Evolutionary conservation across 2,113 vertebrate genomes (phyloP).

Genomic region (Nibea albiflora): DNA sequence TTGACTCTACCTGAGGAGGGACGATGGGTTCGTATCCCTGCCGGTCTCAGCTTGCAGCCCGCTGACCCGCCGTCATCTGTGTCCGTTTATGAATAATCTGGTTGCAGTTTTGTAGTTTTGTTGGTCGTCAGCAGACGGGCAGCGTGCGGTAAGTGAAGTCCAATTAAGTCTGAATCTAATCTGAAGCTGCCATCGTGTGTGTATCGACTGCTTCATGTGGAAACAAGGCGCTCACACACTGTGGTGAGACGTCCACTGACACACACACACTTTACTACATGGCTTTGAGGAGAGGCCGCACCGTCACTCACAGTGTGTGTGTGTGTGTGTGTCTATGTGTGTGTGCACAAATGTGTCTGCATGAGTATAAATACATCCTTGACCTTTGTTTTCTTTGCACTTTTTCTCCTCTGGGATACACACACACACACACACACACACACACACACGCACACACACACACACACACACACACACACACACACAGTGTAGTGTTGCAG

Average conservation of each 20-base stretch:
- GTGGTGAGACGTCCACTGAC: conserved; percentile 9
- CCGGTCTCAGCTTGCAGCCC: background rate
- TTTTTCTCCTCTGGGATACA: conserved; percentile 56
- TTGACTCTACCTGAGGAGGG: background rate
- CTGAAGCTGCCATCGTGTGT: conserved; percentile 25
- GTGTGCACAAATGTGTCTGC: conserved; percentile 22
- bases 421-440: conserved; percentile 15
- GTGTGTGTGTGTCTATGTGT: background rate
- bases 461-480: conserved; percentile 48
- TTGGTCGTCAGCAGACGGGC: conserved; percentile 22
- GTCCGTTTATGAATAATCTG: conserved; percentile 17
- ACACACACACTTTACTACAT: conserved; percentile 38
- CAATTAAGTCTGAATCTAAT: conserved; percentile 35
- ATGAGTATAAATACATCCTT: conserved; percentile 49
- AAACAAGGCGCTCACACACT: conserved; percentile 6
- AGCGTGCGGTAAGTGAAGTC: background rate
- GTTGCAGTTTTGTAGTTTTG: conserved; percentile 13
- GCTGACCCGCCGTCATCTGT: conserved; percentile 14
- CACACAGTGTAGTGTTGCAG: conserved; percentile 22
- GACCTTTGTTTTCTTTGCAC: conserved; percentile 71
- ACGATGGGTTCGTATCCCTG: background rate
- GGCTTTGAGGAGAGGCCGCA: conserved; percentile 49
- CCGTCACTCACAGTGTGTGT: conserved; percentile 22
- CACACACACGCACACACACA: too few relatives aligned
- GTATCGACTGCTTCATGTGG: conserved; percentile 48